A percentile compares a stretch with the other conserved stretches of the same genome.
These are phyloP conservation scores for Rhynchopsitta pachyrhyncha DNA, from an alignment of 2,113 vertebrate genomes.

Conservation along the genomic window DNA sequence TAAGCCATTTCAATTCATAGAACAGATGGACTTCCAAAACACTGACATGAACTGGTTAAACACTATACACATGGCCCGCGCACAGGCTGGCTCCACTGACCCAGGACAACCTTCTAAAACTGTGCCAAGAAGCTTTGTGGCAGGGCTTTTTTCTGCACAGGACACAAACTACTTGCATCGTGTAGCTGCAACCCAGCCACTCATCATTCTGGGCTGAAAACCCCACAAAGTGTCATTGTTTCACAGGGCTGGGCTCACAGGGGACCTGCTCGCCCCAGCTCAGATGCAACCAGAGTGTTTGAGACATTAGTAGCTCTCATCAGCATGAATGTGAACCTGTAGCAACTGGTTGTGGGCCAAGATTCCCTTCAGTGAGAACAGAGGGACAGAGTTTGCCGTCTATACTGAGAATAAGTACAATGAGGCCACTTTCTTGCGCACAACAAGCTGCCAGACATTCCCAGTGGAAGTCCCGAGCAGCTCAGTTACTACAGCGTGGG, in stretches of 20 bases:
- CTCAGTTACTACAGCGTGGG: neutral
- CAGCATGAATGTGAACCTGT: fast-evolving
- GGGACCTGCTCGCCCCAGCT: neutral
- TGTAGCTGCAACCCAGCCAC: neutral
- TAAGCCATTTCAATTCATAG: neutral
- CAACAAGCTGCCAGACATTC: neutral
- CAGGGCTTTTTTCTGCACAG: neutral
- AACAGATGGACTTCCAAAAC: neutral
- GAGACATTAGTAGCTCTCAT: neutral
- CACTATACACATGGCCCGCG: fast-evolving
- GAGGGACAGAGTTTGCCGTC: neutral
- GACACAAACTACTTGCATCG: fast-evolving
- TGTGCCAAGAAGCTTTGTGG: neutral
- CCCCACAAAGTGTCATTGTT: neutral
- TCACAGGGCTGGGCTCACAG: neutral
- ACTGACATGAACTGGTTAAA: neutral
- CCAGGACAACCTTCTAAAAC: neutral
- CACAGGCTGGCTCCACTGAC: neutral
- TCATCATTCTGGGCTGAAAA: neutral
- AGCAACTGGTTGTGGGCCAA: neutral
- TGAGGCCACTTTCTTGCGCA: neutral
- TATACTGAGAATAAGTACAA: neutral
- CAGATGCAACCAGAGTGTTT: no score
- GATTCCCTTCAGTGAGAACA: neutral
- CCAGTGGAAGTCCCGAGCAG: neutral